Conservation (phyloP, 1,140 invertebrate species). For the Apocrypta bakeri region DNA sequence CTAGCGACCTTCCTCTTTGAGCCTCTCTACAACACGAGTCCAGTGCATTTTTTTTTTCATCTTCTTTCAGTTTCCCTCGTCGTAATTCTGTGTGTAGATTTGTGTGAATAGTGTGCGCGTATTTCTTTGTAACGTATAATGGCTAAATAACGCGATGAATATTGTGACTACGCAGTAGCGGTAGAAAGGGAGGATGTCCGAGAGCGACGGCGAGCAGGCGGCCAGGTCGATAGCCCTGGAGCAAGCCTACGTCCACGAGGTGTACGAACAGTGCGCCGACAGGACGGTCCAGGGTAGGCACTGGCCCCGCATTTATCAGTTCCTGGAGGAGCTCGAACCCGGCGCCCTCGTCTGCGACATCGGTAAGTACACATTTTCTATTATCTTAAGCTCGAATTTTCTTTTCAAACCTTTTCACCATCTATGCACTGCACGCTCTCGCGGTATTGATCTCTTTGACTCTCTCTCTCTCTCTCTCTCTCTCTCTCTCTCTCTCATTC, state of each 20-base stretch:
- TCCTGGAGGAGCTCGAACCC: conserved; percentile 90
- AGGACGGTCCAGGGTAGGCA: conserved; percentile 80
- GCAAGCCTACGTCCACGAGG: conserved; percentile 95
- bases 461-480: too few species aligned
- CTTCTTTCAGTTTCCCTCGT: too few species aligned
- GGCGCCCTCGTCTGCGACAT: conserved; percentile 95
- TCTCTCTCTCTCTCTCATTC: too few species aligned
- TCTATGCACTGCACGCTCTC: too few species aligned
- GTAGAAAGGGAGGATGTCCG: conserved; percentile 66
- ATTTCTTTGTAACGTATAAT: too few species aligned
- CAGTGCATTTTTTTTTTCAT: too few species aligned
- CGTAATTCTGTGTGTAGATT: too few species aligned
- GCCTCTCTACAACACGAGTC: too few species aligned
- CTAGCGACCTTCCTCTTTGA: conserved; percentile 54
- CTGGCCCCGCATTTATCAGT: conserved; percentile 90
- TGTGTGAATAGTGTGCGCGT: too few species aligned
- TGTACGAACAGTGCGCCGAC: conserved; percentile 90
- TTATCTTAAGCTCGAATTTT: too few species aligned
- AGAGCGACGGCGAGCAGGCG: conserved; percentile 78
- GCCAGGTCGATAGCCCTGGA: conserved; percentile 89
- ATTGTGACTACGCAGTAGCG: conserved; percentile 67
- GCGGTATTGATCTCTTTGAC: not conserved
- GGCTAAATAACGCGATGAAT: too few species aligned
- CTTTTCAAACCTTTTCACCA: too few species aligned
- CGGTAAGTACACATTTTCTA: conserved; percentile 82